Base-by-base conservation (phyloP, 2,888 invertebrate species). In the Epinotia bilunana region DNA sequence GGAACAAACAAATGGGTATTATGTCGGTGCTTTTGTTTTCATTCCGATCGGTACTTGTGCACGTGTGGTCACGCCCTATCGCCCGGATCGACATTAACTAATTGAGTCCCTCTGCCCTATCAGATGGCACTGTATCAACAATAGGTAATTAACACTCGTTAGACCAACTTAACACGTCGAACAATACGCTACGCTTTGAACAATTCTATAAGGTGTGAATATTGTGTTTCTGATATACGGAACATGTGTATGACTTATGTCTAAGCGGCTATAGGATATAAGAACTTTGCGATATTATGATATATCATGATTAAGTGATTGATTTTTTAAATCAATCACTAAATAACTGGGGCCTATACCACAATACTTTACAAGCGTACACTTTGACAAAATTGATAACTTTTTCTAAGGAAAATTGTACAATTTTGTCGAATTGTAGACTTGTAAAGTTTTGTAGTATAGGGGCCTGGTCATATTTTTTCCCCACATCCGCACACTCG, bases 1-100 rank as follows among this genome's bases (percentile, higher is more conserved):
- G 68, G 58, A 46, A 69, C 69, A 60, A 69, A 46, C 43, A 43
- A 12, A 20, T 57, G 23, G 57, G 60, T 49, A 65, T 64, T 65
- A 28, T 64, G 57, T 18, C 20, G 49, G 20, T 73, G 53, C 61
- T 73, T 67, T 61, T 64, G 74, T 75, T 67, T 65, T 67, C 65
- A 28, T 60, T 60, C 73, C 73, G 49, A 65, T 67, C 53, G 71
- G 61, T 49, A 58, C 58, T 60, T 60, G 72, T 49, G 64, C 64
- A 65, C 70, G 70, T 72, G 72, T 57, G 72, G 71, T 71, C 74
- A 72, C 75, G 72, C 75, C 75, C 72, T 70, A 67, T 75, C 71
- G 20, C 4, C 55, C 39, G 43, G 61, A 65, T 75, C 75, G 72
- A 57, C 75, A 75, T 75, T 72, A 75, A 71, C 72, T 75, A 75